Evolutionary conservation across 2,888 invertebrate species (phyloP), one percentile per base, ranked within the genome.

Genomic region (Ditylenchus weischeri): DNA sequence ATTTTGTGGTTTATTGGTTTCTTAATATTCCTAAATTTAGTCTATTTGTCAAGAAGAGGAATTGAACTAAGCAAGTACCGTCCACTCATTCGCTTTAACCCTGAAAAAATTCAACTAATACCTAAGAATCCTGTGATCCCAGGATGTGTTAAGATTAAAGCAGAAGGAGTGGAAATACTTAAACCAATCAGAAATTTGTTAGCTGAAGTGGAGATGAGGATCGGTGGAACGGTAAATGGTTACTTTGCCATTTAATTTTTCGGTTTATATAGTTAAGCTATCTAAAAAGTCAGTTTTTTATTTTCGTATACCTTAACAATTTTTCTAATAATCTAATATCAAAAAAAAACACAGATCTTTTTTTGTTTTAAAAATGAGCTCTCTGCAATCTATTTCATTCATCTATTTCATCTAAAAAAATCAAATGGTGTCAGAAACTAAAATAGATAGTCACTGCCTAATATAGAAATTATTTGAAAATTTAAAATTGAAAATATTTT

Each of bases 91-190:
- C 73, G 79, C 51, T 81, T 81, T 73, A 81, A 81, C 62, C 81
- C 81, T 35, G 81, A 81, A 57, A 81, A 82, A 61, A 80, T 81
- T 58, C 80, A 82, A 65, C 66, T 81, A 59, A 75, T 82, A 35
- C 81, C 81, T 18, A 82, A 82, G 66, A 82, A 82, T 67, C 81
- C 81, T 29, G 76, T 81, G 38, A 82, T 81, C 62, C 81, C 81
- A 35, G 81, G 81, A 68, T 81, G 81, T 54, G 80, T 81, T 50
- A 81, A 81, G 65, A 81, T 81, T 69, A 81, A 81, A 63, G 81
- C 81, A 0, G 75, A 75, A 57, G 75, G 79, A 29, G 79, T 79
- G 23, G 79, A 78, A 64, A 79, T 79, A 36, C 67, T 77, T 43
- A 69, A 72, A 62, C 79, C 79, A 3, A 73, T 79, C 21, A 76